Evolutionary conservation across 1,140 invertebrate species (phyloP).

Genomic region (Drosophila guanche): DNA sequence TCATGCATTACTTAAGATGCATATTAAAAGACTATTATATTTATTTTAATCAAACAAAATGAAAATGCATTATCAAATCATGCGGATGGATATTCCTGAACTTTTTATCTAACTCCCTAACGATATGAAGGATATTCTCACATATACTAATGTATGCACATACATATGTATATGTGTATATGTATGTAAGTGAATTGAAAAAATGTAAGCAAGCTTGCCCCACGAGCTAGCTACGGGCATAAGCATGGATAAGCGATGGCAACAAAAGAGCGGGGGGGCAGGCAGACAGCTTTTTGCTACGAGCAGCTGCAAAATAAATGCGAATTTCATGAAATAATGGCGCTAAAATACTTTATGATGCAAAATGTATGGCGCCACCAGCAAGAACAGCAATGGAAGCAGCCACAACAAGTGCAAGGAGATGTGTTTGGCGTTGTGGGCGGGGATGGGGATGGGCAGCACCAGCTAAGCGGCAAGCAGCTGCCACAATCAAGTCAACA

Average conservation of each 20-base stretch:
- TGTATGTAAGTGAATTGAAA: too few relatives aligned
- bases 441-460: conserved; percentile 9
- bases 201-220: background rate
- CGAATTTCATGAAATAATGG: conserved; percentile 77
- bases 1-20: too few relatives aligned
- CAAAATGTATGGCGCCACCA: conserved; percentile 57
- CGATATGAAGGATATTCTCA: too few relatives aligned
- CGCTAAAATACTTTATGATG: conserved; percentile 75
- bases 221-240: background rate
- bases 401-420: conserved; percentile 36
- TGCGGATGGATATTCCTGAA: too few relatives aligned
- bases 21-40: too few relatives aligned
- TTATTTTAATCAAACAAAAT: too few relatives aligned
- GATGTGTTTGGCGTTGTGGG: conserved; percentile 19
- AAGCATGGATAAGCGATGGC: conserved; percentile 20
- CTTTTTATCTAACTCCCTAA: too few relatives aligned
- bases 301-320: conserved; percentile 74
- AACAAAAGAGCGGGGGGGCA: background rate
- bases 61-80: too few relatives aligned
- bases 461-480: conserved; percentile 62
- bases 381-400: conserved; percentile 23
- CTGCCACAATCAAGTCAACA: conserved; percentile 73
- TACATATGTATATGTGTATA: too few relatives aligned
- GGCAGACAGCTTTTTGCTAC: conserved; percentile 44
- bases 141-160: too few relatives aligned